Conservation (phyloP, 1,140 invertebrate genomes). For the Drosophila melanogaster region Release_6_plus_ISO1_MT NC_004354.4:14044001-14044500, state of each 20-base stretch:
- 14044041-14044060: neutral
- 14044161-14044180: constrained; percentile 36
- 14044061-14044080: no score
- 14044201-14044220: neutral
- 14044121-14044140: constrained; percentile 64
- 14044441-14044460: neutral
- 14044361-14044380: constrained; percentile 61
- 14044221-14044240: neutral
- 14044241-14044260: neutral
- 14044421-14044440: neutral
- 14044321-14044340: constrained; percentile 34
- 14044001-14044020: no score
- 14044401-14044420: neutral
- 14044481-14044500: constrained; percentile 64
- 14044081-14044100: neutral
- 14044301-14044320: constrained; percentile 35
- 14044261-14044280: constrained; percentile 52
- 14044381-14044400: neutral
- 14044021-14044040: no score
- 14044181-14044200: constrained; percentile 9
- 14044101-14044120: constrained; percentile 48
- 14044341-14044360: constrained; percentile 78
- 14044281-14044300: constrained; percentile 81
- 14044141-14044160: constrained; percentile 55
- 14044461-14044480: constrained; percentile 6